Conservation (phyloP, 2,888 invertebrate species). For the Ichneumoninae sp. region DNA sequence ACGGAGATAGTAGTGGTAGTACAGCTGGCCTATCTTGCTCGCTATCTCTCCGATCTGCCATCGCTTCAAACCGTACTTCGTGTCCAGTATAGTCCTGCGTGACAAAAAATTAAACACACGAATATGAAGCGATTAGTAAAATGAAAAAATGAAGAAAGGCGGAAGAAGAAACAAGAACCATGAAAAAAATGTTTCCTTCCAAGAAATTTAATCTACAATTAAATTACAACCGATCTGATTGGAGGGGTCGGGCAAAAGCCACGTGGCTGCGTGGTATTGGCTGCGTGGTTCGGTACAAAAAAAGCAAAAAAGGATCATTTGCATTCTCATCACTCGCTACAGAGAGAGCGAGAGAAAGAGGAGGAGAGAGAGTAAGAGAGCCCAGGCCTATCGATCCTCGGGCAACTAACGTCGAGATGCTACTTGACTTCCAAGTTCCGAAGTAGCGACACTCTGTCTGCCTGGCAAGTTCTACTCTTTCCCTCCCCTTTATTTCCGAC, state of each 20-base stretch:
- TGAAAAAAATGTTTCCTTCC: neutral
- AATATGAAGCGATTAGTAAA: neutral
- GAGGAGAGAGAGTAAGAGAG: neutral
- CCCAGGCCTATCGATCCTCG: slow-evolving; percentile 62
- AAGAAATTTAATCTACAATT: neutral
- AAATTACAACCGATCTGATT: neutral
- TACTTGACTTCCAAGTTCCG: slow-evolving; percentile 64
- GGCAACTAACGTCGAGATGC: slow-evolving; percentile 60
- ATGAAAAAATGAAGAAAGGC: neutral
- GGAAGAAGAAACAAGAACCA: neutral
- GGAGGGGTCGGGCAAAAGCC: neutral
- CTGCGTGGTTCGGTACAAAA: neutral
- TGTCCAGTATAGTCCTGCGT: slow-evolving; percentile 91
- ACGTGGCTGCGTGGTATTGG: slow-evolving; percentile 17
- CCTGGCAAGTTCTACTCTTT: slow-evolving; percentile 22
- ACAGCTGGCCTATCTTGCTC: slow-evolving; percentile 98
- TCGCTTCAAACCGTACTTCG: slow-evolving; percentile 96
- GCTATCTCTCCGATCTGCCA: slow-evolving; percentile 99
- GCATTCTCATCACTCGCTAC: slow-evolving; percentile 50
- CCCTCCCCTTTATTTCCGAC: slow-evolving; percentile 36
- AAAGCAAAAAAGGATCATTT: slow-evolving; percentile 49
- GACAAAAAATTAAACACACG: neutral
- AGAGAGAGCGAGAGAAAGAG: slow-evolving; percentile 11
- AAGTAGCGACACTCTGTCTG: slow-evolving; percentile 54
- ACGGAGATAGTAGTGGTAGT: slow-evolving; percentile 98